Evolutionary conservation across 2,113 vertebrate genomes (phyloP).

Genomic region (Epinephelus cyanopodus): DNA sequence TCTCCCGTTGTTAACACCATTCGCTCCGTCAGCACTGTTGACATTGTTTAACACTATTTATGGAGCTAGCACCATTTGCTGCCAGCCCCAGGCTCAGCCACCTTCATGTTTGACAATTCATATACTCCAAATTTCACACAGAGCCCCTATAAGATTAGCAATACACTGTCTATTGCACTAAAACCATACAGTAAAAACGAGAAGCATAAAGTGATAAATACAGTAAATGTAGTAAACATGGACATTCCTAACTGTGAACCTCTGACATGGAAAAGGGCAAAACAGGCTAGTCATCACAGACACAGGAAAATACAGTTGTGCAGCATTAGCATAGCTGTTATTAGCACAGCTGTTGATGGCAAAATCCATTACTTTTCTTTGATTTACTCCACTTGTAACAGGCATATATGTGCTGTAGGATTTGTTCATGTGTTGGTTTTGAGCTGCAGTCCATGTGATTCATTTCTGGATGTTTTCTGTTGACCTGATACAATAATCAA

Average conservation of each 20-base stretch:
- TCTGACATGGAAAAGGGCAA: neutral
- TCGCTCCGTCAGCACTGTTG: too few relatives aligned
- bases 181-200: neutral
- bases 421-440: neutral
- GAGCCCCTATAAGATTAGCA: neutral
- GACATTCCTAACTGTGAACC: too few relatives aligned
- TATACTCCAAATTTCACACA: too few relatives aligned
- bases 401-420: neutral
- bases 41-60: too few relatives aligned
- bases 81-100: too few relatives aligned
- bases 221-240: neutral
- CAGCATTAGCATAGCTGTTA: neutral
- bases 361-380: neutral
- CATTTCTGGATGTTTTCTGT: neutral
- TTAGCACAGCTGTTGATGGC: neutral
- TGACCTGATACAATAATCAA: conserved; percentile 3
- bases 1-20: too few relatives aligned
- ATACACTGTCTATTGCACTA: neutral
- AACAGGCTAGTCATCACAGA: neutral
- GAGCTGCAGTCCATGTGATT: neutral
- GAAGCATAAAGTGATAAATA: neutral
- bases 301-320: neutral
- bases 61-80: too few relatives aligned
- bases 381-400: neutral
- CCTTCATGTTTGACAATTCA: too few relatives aligned